Base-by-base conservation (phyloP, 2,888 invertebrate genomes). In the Amiota communis region DNA sequence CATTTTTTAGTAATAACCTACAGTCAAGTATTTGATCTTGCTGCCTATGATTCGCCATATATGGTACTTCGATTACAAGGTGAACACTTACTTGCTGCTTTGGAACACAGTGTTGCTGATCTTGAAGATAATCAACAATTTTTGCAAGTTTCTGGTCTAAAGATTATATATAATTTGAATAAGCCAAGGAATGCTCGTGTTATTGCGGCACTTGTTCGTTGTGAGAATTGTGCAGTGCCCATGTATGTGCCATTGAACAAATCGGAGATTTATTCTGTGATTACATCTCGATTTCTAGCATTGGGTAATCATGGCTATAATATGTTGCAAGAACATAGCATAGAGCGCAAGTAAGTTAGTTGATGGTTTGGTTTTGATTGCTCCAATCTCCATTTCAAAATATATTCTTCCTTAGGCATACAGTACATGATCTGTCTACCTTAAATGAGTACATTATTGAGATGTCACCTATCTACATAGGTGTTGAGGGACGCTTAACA, bases 281-380 rank as follows among this genome's bases (percentile, higher is more conserved):
- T 93, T 46, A 87, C 92, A 8, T 91, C 92, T 64, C 90, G 91
- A 76, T 94, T 92, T 85, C 87, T 94, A 75, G 91, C 91, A 1
- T 90, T 90, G 57, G 95, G 94, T 13, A 95, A 95, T 68, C 93
- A 94, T 80, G 93, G 93, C 0, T 94, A 91, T 84, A 81, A 89
- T 72, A 91, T 91, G 72, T 86, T 90, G 87, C 76, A 72, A 1
- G 75, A 86, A 2, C 79, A 85, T 49, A 79, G 81, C 53, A 78
- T 81, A 15, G 87, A 89, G 77, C 20, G 65, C 9, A 64, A 68
- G 72, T 82, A 75, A 77, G 77, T 75, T 63, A 64, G n/a, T n/a
- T n/a, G n/a, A 13, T 73, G 12, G 3, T 36, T 36, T 36, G 36
- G 6, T 36, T 36, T 36, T 36, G 36, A 36, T 6, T 36, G 6